Base-by-base conservation (phyloP, 1,140 invertebrate species). In the Lordiphosa collinella region DNA sequence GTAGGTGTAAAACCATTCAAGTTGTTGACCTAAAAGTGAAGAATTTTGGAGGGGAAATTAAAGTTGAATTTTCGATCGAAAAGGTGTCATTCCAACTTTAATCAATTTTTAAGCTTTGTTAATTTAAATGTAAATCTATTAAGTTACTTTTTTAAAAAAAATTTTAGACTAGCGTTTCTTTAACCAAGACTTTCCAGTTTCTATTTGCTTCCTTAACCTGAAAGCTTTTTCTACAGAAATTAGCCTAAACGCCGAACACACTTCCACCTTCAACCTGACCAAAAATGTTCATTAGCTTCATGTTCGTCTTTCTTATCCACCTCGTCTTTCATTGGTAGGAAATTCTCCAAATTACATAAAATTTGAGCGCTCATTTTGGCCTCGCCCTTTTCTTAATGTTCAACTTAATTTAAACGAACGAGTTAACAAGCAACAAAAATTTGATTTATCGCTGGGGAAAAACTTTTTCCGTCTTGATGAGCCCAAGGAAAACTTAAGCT, bases 391-490 rank as follows among this genome's bases (percentile, higher is more conserved):
- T 50, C 25, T 55, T 60, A 80, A 82, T 80, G 76, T 44, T 82
- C 71, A 63, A 68, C 78, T 82, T 68, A 82, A 82, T 72, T 82
- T 76, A 71, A 76, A 37, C 67, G 78, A 76, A 66, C 71, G 78
- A 82, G 71, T 84, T 82, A 82, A 82, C 71, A 72, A 68, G 76
- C 71, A 44, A 54, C 40, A 36, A 48, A 60, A 80, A 82, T 82
- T 61, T 82, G 76, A 82, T 78, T 82, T 82, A 82, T 72, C 44
- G 71, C 50, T 43, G 49, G 38, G n/a, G 7, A 52, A 75, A 82
- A 66, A 70, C 35, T 74, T 82, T 73, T 60, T 52, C 55, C 16
- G 46, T 29, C 61, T 69, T 78, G 72, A 57, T 60, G 61, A 74
- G 71, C 64, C 64, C 64, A 34, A 64, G 31, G 38, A 22, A 60